Conservation (phyloP, 2,113 vertebrate species). For the Rhombomys opimus region DNA sequence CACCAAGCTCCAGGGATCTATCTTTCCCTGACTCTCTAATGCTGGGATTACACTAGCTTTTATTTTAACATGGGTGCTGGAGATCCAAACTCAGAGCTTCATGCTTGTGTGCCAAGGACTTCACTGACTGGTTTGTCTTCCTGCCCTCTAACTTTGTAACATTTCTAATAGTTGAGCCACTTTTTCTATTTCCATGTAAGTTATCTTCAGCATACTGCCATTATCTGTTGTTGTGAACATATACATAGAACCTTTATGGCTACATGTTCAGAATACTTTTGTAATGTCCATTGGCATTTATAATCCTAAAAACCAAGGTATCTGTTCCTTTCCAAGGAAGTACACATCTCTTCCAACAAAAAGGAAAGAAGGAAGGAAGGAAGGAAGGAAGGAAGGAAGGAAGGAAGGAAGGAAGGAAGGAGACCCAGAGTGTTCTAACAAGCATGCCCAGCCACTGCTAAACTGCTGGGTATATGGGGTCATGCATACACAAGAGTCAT, state of each 20-base stretch:
- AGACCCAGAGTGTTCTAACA: background rate
- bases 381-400: background rate
- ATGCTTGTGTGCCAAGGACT: background rate
- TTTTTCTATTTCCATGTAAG: background rate
- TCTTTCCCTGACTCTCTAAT: background rate
- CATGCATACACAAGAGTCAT: background rate
- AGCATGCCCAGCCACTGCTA: too few relatives aligned
- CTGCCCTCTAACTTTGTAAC: background rate
- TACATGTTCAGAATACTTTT: slow-evolving; percentile 33
- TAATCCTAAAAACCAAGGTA: background rate
- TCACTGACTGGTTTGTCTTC: background rate
- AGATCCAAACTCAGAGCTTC: background rate
- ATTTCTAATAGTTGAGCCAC: background rate
- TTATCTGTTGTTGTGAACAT: background rate
- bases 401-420: slow-evolving; percentile 8
- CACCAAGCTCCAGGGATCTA: background rate
- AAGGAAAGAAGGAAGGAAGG: background rate
- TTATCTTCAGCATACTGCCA: background rate
- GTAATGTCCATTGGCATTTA: slow-evolving; percentile 6
- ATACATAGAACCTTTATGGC: background rate
- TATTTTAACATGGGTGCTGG: background rate
- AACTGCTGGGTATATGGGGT: background rate
- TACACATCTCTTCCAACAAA: background rate
- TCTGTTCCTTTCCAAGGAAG: slow-evolving; percentile 63
- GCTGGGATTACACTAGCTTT: background rate